A percentile compares a stretch with the other conserved stretches of the same genome.
These are phyloP conservation scores for Corythornis vintsioides DNA, from an alignment of 2,113 vertebrate species.

Conservation along the genomic window DNA sequence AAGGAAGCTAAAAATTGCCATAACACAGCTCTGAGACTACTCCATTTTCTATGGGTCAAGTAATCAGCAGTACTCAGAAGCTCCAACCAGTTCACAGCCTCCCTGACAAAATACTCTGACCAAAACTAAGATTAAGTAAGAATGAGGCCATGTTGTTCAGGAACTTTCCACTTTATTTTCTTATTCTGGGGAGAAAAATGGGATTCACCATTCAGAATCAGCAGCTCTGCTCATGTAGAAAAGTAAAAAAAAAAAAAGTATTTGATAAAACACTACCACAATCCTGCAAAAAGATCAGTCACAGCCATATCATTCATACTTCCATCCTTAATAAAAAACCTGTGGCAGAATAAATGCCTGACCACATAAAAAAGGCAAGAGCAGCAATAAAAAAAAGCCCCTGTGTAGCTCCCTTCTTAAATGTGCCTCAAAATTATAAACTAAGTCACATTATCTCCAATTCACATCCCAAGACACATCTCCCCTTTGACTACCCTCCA, in stretches of 20 bases:
- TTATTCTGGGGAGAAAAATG: neutral
- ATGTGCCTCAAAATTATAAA: neutral
- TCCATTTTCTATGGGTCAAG: neutral
- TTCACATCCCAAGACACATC: neutral
- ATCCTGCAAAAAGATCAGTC: neutral
- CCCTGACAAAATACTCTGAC: neutral
- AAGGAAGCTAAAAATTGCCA: neutral
- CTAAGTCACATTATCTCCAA: neutral
- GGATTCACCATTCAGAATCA: neutral
- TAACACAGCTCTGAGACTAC: neutral
- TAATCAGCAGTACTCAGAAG: neutral
- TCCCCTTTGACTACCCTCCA: neutral
- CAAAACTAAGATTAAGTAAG: neutral
- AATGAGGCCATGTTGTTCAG: neutral
- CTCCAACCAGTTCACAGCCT: neutral
- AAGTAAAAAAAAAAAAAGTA: neutral
- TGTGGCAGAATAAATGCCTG: neutral
- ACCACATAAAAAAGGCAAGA: neutral
- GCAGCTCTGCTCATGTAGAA: neutral
- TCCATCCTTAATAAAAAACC: neutral
- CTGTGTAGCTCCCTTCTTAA: rapidly evolving
- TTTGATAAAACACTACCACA: neutral
- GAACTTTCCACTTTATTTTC: neutral
- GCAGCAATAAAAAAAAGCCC: neutral
- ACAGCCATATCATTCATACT: neutral